Base-by-base conservation (phyloP, 2,113 vertebrate species). In the Dinomys branickii region DNA sequence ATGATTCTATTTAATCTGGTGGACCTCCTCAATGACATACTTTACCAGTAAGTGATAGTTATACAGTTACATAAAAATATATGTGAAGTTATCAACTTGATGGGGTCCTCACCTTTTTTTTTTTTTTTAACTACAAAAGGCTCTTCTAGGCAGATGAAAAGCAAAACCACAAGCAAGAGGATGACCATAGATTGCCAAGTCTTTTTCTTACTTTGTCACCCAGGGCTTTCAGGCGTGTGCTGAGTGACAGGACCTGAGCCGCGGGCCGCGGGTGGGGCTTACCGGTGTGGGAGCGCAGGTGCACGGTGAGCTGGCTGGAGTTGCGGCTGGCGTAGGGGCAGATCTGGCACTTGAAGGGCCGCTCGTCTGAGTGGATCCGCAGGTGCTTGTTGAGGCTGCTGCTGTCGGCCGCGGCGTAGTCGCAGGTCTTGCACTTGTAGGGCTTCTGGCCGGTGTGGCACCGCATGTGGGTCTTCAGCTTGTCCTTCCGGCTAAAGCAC, bases 311-410 rank as follows among this genome's bases (percentile, higher is more conserved):
- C 97, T 99, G 99, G 98, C 99, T 99, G 93, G 99, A 99, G 99
- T 99, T 99, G 96, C 99, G 99, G 98, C 99, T 99, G 96, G 99
- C 99, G 0, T 99, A 99, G 0, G 99, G 99, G 88, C 99, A 99
- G 98, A 99, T 99, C 99, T 99, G 99, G 97, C 99, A 99, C 63
- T 99, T 99, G 91, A 99, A 99, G 30, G 99, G 99, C 16, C 99
- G 99, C 94, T 99, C 99, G 0, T 99, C 99, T 0, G 99, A 99
- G 97, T 99, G 99, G 91, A 99, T 99, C 0, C 99, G 99, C 96
- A 99, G 98, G 98, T 99, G 99, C 97, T 99, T 99, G 98, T 99
- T 99, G 90, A 99, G 98, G 88, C 99, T 99, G 99, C 99, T 99
- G 99, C 99, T 99, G 99, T 99, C 99, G 0, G 99, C 99, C 0